A percentile compares a stretch with the other conserved stretches of the same genome.
phyloP scores from a whole-genome alignment of 2,888 invertebrate species.

The Pammene fasciana region DNA sequence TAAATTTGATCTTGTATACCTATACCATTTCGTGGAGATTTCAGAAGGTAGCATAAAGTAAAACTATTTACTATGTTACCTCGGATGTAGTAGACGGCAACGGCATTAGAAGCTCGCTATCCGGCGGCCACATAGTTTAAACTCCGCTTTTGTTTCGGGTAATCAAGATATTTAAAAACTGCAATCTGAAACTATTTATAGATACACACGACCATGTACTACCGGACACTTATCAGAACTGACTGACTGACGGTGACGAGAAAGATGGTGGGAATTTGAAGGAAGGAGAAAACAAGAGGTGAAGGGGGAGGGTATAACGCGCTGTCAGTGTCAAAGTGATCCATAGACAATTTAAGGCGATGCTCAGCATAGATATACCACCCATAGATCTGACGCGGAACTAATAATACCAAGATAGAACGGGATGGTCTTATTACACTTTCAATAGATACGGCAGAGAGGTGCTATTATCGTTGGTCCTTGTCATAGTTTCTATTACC shows the following conservation, averaged over 20 bases:
- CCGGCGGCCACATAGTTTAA: slow-evolving; percentile 37
- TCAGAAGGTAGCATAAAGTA: slow-evolving; percentile 16
- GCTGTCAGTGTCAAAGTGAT: slow-evolving; percentile 25
- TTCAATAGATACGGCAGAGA: too few relatives aligned
- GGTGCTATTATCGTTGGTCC: too few relatives aligned
- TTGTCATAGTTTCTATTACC: too few relatives aligned
- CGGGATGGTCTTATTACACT: too few relatives aligned
- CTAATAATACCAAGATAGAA: too few relatives aligned
- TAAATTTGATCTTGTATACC: slow-evolving; percentile 35
- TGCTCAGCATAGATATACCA: too few relatives aligned
- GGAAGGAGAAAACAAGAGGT: slow-evolving; percentile 7
- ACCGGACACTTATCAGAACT: slow-evolving; percentile 33
- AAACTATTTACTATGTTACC: slow-evolving; percentile 34
- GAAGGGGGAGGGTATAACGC: background rate
- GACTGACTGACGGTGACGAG: slow-evolving; percentile 19
- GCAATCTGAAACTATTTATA: slow-evolving; percentile 18
- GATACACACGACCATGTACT: slow-evolving; percentile 14
- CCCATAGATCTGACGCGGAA: too few relatives aligned
- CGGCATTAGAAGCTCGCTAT: slow-evolving; percentile 30
- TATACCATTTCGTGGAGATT: slow-evolving; percentile 35
- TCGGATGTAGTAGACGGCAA: slow-evolving; percentile 27
- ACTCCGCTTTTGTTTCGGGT: slow-evolving; percentile 14
- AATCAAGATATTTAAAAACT: slow-evolving; percentile 27
- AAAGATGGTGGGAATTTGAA: slow-evolving; percentile 33
- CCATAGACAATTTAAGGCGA: slow-evolving; percentile 24